phyloP scores from a whole-genome alignment of 2,888 invertebrate genomes.

The Esperia sulphurella region DNA sequence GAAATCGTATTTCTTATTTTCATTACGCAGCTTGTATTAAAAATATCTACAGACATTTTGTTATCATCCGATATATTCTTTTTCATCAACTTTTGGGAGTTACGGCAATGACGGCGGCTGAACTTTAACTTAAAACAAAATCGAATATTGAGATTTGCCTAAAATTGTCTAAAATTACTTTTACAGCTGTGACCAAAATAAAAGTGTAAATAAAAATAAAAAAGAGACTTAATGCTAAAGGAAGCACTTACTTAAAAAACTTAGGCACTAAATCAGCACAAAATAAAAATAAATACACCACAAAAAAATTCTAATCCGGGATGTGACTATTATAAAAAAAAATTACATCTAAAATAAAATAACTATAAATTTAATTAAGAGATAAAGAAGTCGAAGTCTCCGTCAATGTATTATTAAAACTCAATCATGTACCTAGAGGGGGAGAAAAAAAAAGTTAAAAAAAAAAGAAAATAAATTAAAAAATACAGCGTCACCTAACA shows the following conservation, averaged over 20 bases:
- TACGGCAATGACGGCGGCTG: too few relatives aligned
- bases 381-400: conserved; percentile 20
- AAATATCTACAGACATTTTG: too few relatives aligned
- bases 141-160: too few relatives aligned
- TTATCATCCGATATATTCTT: too few relatives aligned
- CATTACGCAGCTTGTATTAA: too few relatives aligned
- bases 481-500: too few relatives aligned
- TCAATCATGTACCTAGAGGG: conserved; percentile 71
- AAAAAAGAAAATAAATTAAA: conserved; percentile 10
- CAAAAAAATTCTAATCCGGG: conserved; percentile 32
- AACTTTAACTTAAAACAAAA: too few relatives aligned
- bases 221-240: conserved; percentile 1
- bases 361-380: conserved; percentile 27
- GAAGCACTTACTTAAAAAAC: conserved; percentile 11
- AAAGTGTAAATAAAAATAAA: too few relatives aligned
- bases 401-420: conserved; percentile 41
- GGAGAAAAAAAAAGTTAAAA: conserved; percentile 13
- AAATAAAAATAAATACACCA: conserved; percentile 16
- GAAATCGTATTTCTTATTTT: too few relatives aligned
- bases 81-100: too few relatives aligned
- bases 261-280: conserved; percentile 4
- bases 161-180: background rate
- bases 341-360: conserved; percentile 27
- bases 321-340: conserved; percentile 60
- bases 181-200: too few relatives aligned